Conservation (phyloP, 2,113 vertebrate species). For the Ochotona princeps region DNA sequence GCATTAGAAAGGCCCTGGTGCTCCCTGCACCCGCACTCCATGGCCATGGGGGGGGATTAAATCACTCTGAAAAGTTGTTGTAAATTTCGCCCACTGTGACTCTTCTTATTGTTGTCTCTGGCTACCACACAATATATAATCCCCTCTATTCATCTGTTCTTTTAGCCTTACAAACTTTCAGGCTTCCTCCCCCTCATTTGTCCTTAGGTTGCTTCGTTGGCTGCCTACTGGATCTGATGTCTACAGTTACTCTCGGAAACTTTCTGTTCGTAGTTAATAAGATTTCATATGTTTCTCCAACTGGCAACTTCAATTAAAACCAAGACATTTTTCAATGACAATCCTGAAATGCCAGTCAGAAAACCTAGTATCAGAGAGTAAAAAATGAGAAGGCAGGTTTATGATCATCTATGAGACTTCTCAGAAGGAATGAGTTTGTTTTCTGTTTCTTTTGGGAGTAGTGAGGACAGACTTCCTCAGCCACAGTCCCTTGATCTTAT, state of each 20-base stretch:
- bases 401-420: neutral
- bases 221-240: neutral
- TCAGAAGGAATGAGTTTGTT: neutral
- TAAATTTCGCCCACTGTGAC: neutral
- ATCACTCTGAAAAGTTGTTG: neutral
- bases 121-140: neutral
- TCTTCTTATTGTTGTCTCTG: neutral
- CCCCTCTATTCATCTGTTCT: neutral
- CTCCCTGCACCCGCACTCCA: neutral
- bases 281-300: neutral
- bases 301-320: neutral
- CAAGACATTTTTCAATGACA: neutral
- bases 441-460: neutral
- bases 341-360: neutral
- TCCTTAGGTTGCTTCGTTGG: neutral
- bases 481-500: too few species aligned
- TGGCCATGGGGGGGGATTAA: neutral
- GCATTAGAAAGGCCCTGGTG: neutral
- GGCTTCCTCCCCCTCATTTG: neutral
- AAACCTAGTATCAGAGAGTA: neutral
- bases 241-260: neutral
- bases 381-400: neutral
- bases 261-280: neutral
- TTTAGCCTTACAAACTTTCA: neutral
- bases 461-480: neutral